These are phyloP conservation scores for Yponomeuta malinellus DNA, from an alignment of 2,888 invertebrate genomes.

Conservation along the genomic window DNA sequence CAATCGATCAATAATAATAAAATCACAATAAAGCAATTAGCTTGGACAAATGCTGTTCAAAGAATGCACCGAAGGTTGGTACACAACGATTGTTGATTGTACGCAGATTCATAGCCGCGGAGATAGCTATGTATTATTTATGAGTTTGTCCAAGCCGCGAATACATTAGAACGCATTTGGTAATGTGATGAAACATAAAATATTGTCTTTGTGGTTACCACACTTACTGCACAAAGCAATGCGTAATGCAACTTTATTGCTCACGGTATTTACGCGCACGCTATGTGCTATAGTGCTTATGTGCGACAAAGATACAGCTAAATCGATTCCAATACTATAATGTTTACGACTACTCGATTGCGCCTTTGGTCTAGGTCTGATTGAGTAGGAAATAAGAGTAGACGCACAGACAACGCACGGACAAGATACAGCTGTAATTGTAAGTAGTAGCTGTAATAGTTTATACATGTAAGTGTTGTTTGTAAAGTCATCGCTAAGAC, in stretches of 20 bases:
- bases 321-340: not conserved
- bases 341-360: too few relatives aligned
- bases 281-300: not conserved
- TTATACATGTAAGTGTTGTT: too few relatives aligned
- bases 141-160: slow-evolving; percentile 33
- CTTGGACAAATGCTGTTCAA: slow-evolving; percentile 48
- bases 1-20: slow-evolving; percentile 43
- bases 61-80: slow-evolving; percentile 42
- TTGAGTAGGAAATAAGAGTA: too few relatives aligned
- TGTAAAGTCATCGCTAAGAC: too few relatives aligned
- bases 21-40: slow-evolving; percentile 60
- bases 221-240: slow-evolving; percentile 33
- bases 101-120: slow-evolving; percentile 20
- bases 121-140: slow-evolving; percentile 31
- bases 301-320: not conserved
- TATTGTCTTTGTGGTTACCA: slow-evolving; percentile 39
- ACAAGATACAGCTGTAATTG: too few relatives aligned
- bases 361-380: too few relatives aligned
- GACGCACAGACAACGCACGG: too few relatives aligned
- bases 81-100: slow-evolving; percentile 27
- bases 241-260: slow-evolving; percentile 42
- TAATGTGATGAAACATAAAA: slow-evolving; percentile 51
- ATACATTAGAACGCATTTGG: slow-evolving; percentile 51
- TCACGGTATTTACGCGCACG: not conserved
- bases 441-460: too few relatives aligned